phyloP scores from a whole-genome alignment of 2,797 vertebrate genomes.

The Oreortyx pictus region DNA sequence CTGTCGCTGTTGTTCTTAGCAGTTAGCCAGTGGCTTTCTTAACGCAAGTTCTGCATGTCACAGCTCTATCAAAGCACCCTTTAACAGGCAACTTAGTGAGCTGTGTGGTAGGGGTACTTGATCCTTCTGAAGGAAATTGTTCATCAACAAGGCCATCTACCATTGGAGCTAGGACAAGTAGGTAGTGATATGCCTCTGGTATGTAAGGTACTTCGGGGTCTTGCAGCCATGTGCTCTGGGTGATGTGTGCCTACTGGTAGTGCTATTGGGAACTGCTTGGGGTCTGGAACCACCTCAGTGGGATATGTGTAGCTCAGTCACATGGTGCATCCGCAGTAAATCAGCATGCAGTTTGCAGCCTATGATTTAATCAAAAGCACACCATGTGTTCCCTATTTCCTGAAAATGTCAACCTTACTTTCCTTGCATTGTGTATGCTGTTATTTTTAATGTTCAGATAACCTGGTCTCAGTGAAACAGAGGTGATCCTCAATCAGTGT shows the following conservation, averaged over 20 bases:
- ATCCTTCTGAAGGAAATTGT: not conserved
- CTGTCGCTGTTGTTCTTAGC: not conserved
- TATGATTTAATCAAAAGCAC: not conserved
- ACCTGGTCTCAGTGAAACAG: not conserved
- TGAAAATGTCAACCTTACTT: not conserved
- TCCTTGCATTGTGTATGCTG: not conserved
- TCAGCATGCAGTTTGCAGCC: not conserved
- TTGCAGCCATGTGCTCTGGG: too few relatives aligned
- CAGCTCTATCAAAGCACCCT: not conserved
- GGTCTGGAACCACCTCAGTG: not conserved
- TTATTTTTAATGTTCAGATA: not conserved
- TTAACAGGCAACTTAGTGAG: not conserved
- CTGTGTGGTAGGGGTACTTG: not conserved
- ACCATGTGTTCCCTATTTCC: not conserved
- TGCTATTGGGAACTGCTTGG: fast-evolving
- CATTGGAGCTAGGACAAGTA: not conserved
- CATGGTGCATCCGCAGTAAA: not conserved
- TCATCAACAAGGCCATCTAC: not conserved
- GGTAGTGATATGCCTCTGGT: not conserved
- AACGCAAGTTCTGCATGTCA: not conserved
- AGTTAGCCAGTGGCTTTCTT: not conserved
- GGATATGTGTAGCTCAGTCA: not conserved
- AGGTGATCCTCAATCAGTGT: not conserved
- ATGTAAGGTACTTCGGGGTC: not conserved
- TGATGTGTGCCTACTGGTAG: not conserved